These are phyloP conservation scores for Trichoplusia ni DNA, from an alignment of 1,140 invertebrate species.

Conservation along the genomic window DNA sequence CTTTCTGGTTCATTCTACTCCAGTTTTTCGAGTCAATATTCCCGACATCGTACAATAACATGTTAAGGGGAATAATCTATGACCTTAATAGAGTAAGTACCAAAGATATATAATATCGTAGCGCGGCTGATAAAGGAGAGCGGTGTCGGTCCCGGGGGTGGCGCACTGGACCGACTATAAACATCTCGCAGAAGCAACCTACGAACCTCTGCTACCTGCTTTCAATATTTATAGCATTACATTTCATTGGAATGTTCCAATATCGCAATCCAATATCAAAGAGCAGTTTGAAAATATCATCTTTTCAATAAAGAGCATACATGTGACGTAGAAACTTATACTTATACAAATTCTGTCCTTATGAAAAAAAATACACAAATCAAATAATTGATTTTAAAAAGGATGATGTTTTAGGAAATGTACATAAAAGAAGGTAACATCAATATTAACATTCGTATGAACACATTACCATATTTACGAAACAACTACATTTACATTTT, in stretches of 20 bases:
- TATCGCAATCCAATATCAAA: conserved; percentile 42
- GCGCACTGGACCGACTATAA: conserved; percentile 22
- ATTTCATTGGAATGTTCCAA: conserved; percentile 39
- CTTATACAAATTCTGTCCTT: neutral
- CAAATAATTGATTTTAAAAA: too few relatives aligned
- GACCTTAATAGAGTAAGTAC: too few relatives aligned
- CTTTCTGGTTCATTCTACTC: conserved; percentile 10
- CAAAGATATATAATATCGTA: neutral
- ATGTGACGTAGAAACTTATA: too few relatives aligned
- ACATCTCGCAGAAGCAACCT: conserved; percentile 26
- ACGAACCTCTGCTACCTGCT: conserved; percentile 27
- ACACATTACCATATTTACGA: too few relatives aligned
- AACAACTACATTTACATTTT: too few relatives aligned
- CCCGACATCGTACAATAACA: too few relatives aligned
- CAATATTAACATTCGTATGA: too few relatives aligned
- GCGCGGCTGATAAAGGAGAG: conserved; percentile 1
- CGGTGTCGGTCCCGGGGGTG: neutral
- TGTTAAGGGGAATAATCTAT: too few relatives aligned
- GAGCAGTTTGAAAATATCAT: conserved; percentile 39
- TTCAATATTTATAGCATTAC: conserved; percentile 46
- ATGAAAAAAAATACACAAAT: too few relatives aligned
- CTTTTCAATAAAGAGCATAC: neutral
- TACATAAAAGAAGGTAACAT: too few relatives aligned
- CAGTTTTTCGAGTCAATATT: too few relatives aligned
- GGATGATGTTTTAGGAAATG: too few relatives aligned